Percentiles rank a stretch among this genome's conserved stretches.
Conservation (phyloP, 2,113 vertebrate genomes). For the Poeciliopsis retropinna region DNA sequence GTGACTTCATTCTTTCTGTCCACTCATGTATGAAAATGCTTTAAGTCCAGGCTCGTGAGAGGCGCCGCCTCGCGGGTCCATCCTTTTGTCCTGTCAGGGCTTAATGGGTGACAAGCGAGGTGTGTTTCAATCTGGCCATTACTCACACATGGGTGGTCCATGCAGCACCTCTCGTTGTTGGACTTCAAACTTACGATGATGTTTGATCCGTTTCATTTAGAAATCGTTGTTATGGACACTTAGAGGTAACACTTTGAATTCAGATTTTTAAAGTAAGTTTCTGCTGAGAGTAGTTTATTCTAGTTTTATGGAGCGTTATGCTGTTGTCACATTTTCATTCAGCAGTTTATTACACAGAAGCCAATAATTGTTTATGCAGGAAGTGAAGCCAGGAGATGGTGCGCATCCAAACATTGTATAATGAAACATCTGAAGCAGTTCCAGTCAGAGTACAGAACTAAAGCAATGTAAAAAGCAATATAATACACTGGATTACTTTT, state of each 20-base stretch:
- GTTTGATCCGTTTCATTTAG: neutral
- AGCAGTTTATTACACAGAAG: too few relatives aligned
- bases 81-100: conserved; percentile 71
- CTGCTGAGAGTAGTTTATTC: too few relatives aligned
- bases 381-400: too few relatives aligned
- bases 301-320: too few relatives aligned
- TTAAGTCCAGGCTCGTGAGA: conserved; percentile 74
- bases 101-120: conserved; percentile 72
- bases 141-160: conserved; percentile 65
- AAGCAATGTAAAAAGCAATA: too few relatives aligned
- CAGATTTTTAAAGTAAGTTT: too few relatives aligned
- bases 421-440: too few relatives aligned
- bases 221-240: neutral
- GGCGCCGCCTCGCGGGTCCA: conserved; percentile 54
- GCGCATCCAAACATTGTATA: too few relatives aligned
- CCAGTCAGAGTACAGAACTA: too few relatives aligned
- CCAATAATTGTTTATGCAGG: too few relatives aligned
- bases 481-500: too few relatives aligned
- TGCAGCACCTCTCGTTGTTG: conserved; percentile 34
- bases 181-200: conserved; percentile 11
- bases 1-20: conserved; percentile 83
- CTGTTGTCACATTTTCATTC: too few relatives aligned
- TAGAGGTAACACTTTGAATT: neutral
- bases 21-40: conserved; percentile 82
- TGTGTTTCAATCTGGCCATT: conserved; percentile 65